Evolutionary conservation across 64 coral and sea anemone genomes (phyloP), one percentile per base, ranked within the genome.

Genomic region (Cladopsammia gracilis): DNA sequence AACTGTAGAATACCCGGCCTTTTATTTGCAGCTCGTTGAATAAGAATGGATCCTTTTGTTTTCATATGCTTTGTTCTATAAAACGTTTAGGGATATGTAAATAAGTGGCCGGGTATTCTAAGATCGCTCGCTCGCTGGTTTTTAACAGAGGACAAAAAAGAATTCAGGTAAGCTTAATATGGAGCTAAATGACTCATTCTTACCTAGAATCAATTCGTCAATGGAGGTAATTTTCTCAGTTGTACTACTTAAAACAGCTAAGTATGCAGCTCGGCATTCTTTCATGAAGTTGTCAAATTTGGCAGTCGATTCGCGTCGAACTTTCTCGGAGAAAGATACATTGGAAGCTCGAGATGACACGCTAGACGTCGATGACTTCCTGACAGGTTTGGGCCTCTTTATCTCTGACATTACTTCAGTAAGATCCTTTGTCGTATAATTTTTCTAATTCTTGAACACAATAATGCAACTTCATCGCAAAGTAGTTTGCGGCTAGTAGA

Each of bases 211-310:
- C 20, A 98, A 58, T 80, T 98, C 97, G 54, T 98, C 94, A 50
- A 80, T 71, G 12, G 97, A 96, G 0, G 97, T 96, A 16, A 98
- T 96, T 20, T 93, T 95, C 66, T 96, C 97, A 7, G 76, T 96
- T 50, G 94, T 96, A 59, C 70, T 98, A 15, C 71, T 84, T 18
- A 98, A 82, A 66, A 98, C 97, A 79, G 97, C 77, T 34, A 98
- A 66, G 76, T 98, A 98, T 0, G 97, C 97, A 3, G 91, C 91
- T 15, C 94, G 83, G 48, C 97, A 98, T 85, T 98, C 97, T 25
- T 97, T 97, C 95, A 97, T 96, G 57, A 96, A 97, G 58, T 94
- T 69, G 57, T 94, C 95, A 76, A 91, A 78, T 56, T 96, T 93
- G 5, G 91, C 65, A 25, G 95, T 96, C 44, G 95, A 89, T 83